Conservation (phyloP, 1,140 invertebrate species). For the Bombus confusus region DNA sequence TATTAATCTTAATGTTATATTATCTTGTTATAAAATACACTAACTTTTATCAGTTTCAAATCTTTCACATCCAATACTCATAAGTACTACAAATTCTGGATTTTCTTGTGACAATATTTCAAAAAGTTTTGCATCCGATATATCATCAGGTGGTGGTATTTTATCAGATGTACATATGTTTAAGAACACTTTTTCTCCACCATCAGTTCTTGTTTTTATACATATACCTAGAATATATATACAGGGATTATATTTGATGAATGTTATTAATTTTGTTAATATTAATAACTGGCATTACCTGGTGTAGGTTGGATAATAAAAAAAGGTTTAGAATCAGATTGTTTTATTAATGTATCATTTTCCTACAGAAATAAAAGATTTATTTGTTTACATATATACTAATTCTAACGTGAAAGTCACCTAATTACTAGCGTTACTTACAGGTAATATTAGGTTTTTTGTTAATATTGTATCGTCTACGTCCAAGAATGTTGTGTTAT, state of each 20-base stretch:
- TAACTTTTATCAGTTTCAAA: constrained; percentile 88
- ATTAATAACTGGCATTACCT: constrained; percentile 52
- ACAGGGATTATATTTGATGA: constrained; percentile 18
- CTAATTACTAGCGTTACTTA: constrained; percentile 50
- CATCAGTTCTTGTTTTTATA: constrained; percentile 89
- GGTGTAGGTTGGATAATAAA: constrained; percentile 70
- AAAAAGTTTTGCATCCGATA: constrained; percentile 89
- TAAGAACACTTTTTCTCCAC: constrained; percentile 89
- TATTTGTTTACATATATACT: neutral
- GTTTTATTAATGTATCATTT: constrained; percentile 59
- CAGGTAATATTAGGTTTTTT: constrained; percentile 69
- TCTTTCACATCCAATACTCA: constrained; percentile 93
- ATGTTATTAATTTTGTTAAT: neutral
- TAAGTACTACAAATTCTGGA: constrained; percentile 90
- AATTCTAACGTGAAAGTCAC: constrained; percentile 26
- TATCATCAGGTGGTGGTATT: constrained; percentile 91
- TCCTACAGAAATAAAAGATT: constrained; percentile 32
- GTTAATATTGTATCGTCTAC: constrained; percentile 67
- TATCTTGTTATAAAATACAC: neutral
- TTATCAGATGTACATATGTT: constrained; percentile 90
- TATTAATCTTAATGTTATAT: neutral
- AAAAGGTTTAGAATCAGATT: constrained; percentile 55
- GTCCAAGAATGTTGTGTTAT: constrained; percentile 64
- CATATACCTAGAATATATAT: constrained; percentile 88
- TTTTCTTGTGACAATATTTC: constrained; percentile 88